Evolutionary conservation across 2,888 invertebrate species (phyloP).

Genomic region (Pediacus dermestoides): DNA sequence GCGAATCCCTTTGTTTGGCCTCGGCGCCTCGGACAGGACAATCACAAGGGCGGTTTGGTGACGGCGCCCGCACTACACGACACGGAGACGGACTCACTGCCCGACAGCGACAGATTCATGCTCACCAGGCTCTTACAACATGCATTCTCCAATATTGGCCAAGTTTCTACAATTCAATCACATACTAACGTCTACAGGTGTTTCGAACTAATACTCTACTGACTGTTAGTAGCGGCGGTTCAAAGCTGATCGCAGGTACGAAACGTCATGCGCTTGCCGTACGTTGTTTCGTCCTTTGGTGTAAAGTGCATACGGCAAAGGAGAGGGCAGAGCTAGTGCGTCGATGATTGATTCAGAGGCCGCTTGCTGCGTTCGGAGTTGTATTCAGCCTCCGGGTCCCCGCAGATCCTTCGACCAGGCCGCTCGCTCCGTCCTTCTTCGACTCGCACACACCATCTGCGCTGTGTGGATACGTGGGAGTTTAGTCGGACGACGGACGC

Average conservation of each 20-base stretch:
- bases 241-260: conserved; percentile 44
- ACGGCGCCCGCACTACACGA: conserved; percentile 42
- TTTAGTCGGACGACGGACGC: conserved; percentile 27
- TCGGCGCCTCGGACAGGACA: conserved; percentile 24
- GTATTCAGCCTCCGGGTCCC: conserved; percentile 62
- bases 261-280: conserved; percentile 26
- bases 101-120: conserved; percentile 41
- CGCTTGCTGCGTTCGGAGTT: conserved; percentile 45
- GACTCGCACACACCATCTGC: conserved; percentile 20
- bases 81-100: conserved; percentile 42
- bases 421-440: conserved; percentile 42
- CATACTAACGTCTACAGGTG: conserved; percentile 53
- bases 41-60: conserved; percentile 31
- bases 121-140: conserved; percentile 41
- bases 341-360: conserved; percentile 36
- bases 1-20: conserved; percentile 36
- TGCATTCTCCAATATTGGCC: conserved; percentile 38
- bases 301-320: conserved; percentile 2
- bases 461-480: conserved; percentile 34
- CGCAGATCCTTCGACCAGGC: conserved; percentile 47
- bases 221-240: conserved; percentile 49
- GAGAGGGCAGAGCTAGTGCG: conserved; percentile 33
- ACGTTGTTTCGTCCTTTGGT: neutral
- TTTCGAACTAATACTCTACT: conserved; percentile 53
- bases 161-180: conserved; percentile 45